A percentile compares a stretch with the other conserved stretches of the same genome.
phyloP scores from a whole-genome alignment of 1,140 invertebrate species.

The Drosophila yakuba region DNA sequence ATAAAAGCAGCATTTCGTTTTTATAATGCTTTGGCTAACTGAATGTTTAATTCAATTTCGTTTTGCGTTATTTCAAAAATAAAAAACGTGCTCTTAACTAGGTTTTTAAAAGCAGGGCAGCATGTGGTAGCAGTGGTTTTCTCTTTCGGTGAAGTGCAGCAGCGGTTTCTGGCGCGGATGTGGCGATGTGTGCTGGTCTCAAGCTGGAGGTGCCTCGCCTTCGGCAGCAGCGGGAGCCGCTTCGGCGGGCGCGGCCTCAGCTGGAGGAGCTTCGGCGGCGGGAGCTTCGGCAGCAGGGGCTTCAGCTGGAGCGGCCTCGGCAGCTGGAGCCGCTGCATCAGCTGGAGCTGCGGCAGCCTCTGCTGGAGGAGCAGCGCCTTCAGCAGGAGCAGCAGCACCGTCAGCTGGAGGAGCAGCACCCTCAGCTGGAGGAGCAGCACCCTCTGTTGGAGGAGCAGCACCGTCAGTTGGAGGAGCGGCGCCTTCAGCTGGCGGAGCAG shows the following conservation, averaged over 20 bases:
- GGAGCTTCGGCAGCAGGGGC: conserved; percentile 4
- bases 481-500: conserved; percentile 33
- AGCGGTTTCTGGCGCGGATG: conserved; percentile 14
- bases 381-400: conserved; percentile 13
- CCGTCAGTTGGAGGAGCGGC: conserved; percentile 47
- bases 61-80: conserved; percentile 39
- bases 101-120: conserved; percentile 70
- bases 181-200: conserved; percentile 15
- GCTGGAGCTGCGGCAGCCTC: conserved; percentile 22
- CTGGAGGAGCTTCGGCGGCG: conserved; percentile 25
- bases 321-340: conserved; percentile 3
- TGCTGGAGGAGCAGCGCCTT: conserved; percentile 17
- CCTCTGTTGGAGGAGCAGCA: conserved; percentile 15
- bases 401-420: conserved; percentile 15
- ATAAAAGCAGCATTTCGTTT: conserved; percentile 51
- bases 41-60: conserved; percentile 45
- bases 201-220: conserved; percentile 84
- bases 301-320: conserved; percentile 9
- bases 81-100: conserved; percentile 52
- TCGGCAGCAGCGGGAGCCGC: conserved; percentile 42
- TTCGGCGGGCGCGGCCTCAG: conserved; percentile 28
- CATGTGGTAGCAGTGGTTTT: conserved; percentile 57
- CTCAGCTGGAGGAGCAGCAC: conserved; percentile 13
- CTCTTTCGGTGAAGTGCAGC: conserved; percentile 26
- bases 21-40: conserved; percentile 67